Conservation (phyloP, 2,888 invertebrate species). For the Parascotia fuliginaria region DNA sequence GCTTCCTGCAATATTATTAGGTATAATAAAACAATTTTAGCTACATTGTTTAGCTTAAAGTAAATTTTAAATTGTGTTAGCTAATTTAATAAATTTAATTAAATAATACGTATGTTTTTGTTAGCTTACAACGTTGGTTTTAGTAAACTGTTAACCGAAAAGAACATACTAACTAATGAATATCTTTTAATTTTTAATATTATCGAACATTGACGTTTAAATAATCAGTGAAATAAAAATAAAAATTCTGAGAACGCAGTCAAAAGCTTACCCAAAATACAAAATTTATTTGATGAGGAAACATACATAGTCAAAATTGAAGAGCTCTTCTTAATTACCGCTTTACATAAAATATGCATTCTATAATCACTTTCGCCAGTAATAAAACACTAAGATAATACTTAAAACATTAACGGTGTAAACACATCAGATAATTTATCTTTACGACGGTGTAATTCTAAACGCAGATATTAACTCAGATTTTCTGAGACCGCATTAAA, state of each 20-base stretch:
- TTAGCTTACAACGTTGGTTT: too few species aligned
- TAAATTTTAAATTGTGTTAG: not conserved
- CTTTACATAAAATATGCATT: slow-evolving; percentile 14
- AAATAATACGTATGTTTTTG: not conserved
- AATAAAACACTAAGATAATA: slow-evolving; percentile 33
- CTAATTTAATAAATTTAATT: not conserved
- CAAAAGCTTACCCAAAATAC: not conserved
- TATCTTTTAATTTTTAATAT: too few species aligned
- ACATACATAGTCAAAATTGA: not conserved
- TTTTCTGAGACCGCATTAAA: slow-evolving; percentile 39
- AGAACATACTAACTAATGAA: too few species aligned
- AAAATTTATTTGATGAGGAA: not conserved
- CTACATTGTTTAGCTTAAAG: not conserved
- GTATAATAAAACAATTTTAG: not conserved
- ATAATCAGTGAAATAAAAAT: too few species aligned
- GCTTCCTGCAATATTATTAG: not conserved
- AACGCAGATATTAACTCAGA: slow-evolving; percentile 47
- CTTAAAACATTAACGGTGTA: slow-evolving; percentile 35
- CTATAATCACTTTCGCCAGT: slow-evolving; percentile 24
- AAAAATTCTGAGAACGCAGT: not conserved
- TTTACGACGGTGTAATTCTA: slow-evolving; percentile 54
- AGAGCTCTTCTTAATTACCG: not conserved
- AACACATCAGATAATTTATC: slow-evolving; percentile 47
- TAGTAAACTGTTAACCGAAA: too few species aligned
- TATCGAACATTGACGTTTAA: too few species aligned